Base-by-base conservation (phyloP, 2,797 vertebrate genomes). In the Chelidonichthys spinosus region DNA sequence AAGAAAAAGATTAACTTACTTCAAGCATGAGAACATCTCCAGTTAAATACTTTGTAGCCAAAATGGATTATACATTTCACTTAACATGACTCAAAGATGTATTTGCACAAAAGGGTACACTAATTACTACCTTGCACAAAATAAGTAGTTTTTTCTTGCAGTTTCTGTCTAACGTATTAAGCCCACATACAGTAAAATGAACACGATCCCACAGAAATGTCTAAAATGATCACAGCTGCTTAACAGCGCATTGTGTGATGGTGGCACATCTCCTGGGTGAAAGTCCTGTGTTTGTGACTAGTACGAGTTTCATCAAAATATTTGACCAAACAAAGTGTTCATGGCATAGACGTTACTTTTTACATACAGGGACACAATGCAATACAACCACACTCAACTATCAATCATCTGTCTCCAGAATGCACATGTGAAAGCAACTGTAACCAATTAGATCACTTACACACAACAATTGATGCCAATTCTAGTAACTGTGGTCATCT, bases 121-220 rank as follows among this genome's bases (percentile, higher is more conserved):
- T 67, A 39, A 66, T 11, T 58, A 53, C 25, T 9, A 17, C 10
- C 13, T 39, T 62, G 50, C 47, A 52, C 7, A 4, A 11, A 43
- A 39, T 3, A 58, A 50, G 11, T 2, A 18, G 35, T 7, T 43
- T 39, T 64, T 6, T 40, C 35, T 43, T 3, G 2, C 18, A 40
- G 11, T 37, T 66, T 62, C 7, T 50, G 4, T 37, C 42, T n/a
- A n/a, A 59, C 55, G 37, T 63, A 64, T 72, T 47, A 17, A 56
- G 32, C 70, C 2, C 15, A 17, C n/a, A 14, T 36, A 37, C 4
- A 54, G 3, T 11, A 37, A 56, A 56, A 56, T 2, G 15, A 56
- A 56, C 2, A 17, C 17, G 54, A 37, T 37, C 35, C 7, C 56
- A 32, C 56, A 40, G 39, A 18, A 18, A 40, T 59, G 40, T 11